Evolutionary conservation across 2,113 vertebrate species (phyloP), one percentile per base, ranked within the genome.

Genomic region (Catagonus wagneri): DNA sequence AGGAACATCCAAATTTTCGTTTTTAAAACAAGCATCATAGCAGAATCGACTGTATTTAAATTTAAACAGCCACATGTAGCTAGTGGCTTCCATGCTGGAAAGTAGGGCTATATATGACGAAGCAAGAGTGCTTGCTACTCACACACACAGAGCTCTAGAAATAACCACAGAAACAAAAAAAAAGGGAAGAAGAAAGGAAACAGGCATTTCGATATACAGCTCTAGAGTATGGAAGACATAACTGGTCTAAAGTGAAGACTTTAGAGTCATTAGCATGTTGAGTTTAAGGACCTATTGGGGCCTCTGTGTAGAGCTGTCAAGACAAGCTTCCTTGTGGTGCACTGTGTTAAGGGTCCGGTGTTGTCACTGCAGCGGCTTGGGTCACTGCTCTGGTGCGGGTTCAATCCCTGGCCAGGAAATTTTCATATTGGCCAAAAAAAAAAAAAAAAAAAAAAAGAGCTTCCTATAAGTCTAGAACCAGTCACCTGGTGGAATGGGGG

Each of bases 21-120:
- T 44, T 44, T 44, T 44, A 95, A 95, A 95, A 69, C 39, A 93
- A 80, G 60, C 71, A 91, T 61, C 92, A 81, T 29, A 60, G 68
- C 19, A 94, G 32, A 92, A 96, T 7, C 95, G 63, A 92, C 66
- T 93, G 10, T 34, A 86, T 75, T 96, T 93, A 93, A 81, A 89
- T 74, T 85, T 84, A 84, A 96, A 93, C 52, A 85, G 90, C 74
- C 29, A 79, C 78, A 74, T 68, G 74, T 78, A 63, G 68, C 74
- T 94, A 79, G 34, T 86, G 29, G 83, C 61, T 83, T 75, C 44
- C 0, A 0, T 65, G 36, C 60, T 93, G 50, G 36, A 93, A 92
- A 85, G 54, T 95, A 6, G 20, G 61, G 15, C 27, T 84, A 58
- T 34, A 39, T 63, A 78, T 79, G 52, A 83, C 76, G 61, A 56